phyloP scores from a whole-genome alignment of 2,888 invertebrate genomes.

The Invenusta paracnida region DNA sequence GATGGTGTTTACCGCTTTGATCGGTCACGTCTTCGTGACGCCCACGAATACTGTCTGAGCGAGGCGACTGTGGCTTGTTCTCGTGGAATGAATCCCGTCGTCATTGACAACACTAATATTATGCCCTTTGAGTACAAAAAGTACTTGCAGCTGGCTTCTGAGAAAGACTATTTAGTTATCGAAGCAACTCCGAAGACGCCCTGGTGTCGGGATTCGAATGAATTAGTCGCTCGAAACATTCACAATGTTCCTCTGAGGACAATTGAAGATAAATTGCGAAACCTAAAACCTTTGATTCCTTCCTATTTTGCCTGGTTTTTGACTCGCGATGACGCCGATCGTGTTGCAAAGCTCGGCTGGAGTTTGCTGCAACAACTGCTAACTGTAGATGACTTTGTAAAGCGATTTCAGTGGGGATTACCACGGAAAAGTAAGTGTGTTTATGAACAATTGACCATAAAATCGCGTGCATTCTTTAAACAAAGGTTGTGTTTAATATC shows the following conservation, averaged over 20 bases:
- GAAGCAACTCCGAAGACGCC: not conserved
- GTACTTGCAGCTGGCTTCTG: not conserved
- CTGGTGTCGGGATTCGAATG: not conserved
- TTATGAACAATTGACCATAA: too few relatives aligned
- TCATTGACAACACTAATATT: constrained; percentile 2
- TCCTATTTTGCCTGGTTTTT: not conserved
- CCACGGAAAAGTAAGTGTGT: not conserved
- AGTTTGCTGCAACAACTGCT: not conserved
- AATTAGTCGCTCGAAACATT: not conserved
- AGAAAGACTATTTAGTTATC: not conserved
- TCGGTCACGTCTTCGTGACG: constrained; percentile 50
- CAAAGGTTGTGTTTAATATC: too few relatives aligned
- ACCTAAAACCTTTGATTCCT: not conserved
- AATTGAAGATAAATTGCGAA: constrained; percentile 15
- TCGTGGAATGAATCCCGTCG: not conserved
- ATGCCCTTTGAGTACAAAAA: not conserved
- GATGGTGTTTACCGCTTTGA: constrained; percentile 52
- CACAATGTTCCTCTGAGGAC: not conserved
- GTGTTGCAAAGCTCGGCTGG: not conserved
- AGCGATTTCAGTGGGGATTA: not conserved
- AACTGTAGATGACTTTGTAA: not conserved
- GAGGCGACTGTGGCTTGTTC: not conserved
- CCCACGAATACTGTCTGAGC: constrained; percentile 52
- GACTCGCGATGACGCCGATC: not conserved
- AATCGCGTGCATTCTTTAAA: too few relatives aligned